Evolutionary conservation across 2,888 invertebrate genomes (phyloP).

Genomic region (Drosophila mulleri): DNA sequence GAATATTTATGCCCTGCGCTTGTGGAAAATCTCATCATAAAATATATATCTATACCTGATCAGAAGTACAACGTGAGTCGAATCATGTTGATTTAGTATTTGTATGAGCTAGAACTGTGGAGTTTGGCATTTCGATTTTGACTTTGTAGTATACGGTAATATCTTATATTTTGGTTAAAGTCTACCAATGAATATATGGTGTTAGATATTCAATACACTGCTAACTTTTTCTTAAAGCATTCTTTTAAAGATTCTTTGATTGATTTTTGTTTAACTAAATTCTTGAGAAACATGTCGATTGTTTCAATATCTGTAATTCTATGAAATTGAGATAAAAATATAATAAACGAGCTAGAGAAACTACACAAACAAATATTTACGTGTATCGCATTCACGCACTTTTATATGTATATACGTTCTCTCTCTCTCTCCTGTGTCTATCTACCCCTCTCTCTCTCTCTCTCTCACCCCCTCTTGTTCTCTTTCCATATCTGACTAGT

Average conservation of each 20-base stretch:
- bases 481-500: too few species aligned
- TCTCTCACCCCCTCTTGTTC: neutral
- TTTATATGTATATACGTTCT: neutral
- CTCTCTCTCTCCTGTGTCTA: neutral
- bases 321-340: neutral
- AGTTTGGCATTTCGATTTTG: neutral
- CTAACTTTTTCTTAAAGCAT: neutral
- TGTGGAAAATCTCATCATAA: neutral
- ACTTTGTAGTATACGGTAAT: neutral
- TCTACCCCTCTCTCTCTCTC: neutral
- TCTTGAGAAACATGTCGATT: neutral
- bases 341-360: neutral
- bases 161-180: neutral
- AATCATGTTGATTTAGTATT: too few species aligned
- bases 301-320: neutral
- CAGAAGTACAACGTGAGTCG: too few species aligned
- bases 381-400: conserved; percentile 1
- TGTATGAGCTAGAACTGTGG: too few species aligned
- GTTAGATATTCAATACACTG: neutral
- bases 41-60: too few species aligned
- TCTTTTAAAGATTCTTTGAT: neutral
- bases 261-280: neutral
- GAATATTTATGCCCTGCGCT: neutral
- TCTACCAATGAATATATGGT: neutral
- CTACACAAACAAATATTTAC: neutral